A percentile compares a stretch with the other conserved stretches of the same genome.
These are phyloP conservation scores for Protonemura montana DNA, from an alignment of 2,888 invertebrate genomes.

Conservation along the genomic window DNA sequence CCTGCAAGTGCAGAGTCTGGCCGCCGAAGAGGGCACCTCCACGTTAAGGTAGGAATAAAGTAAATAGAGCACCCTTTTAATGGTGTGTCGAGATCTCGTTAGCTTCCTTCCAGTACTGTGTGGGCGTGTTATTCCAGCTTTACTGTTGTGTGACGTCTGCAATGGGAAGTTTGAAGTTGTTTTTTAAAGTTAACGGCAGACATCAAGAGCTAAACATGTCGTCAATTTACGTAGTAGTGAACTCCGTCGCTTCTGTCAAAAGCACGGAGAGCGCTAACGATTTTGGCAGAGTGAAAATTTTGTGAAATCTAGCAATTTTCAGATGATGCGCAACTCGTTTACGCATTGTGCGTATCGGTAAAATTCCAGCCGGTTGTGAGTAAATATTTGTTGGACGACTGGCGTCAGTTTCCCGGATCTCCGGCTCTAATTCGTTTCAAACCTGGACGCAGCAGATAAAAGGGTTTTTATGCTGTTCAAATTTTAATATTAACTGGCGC, in stretches of 20 bases:
- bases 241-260: neutral
- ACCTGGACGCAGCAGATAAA: neutral
- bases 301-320: neutral
- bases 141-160: neutral
- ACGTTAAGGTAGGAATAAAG: slow-evolving; percentile 58
- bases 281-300: neutral
- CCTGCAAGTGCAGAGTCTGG: slow-evolving; percentile 58
- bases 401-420: neutral
- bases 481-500: no score
- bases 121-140: neutral
- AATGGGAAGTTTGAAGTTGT: neutral
- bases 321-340: neutral
- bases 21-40: slow-evolving; percentile 61
- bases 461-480: neutral
- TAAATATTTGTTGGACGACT: neutral
- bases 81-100: neutral
- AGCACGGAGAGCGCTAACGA: neutral
- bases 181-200: neutral
- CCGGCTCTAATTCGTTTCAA: neutral
- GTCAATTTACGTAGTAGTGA: neutral
- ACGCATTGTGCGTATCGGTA: neutral
- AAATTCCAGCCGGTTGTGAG: neutral
- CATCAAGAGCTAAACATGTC: neutral
- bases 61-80: no score
- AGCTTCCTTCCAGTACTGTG: neutral